These are phyloP conservation scores for Lophotriccus pileatus DNA, from an alignment of 2,797 vertebrate species.

Conservation along the genomic window DNA sequence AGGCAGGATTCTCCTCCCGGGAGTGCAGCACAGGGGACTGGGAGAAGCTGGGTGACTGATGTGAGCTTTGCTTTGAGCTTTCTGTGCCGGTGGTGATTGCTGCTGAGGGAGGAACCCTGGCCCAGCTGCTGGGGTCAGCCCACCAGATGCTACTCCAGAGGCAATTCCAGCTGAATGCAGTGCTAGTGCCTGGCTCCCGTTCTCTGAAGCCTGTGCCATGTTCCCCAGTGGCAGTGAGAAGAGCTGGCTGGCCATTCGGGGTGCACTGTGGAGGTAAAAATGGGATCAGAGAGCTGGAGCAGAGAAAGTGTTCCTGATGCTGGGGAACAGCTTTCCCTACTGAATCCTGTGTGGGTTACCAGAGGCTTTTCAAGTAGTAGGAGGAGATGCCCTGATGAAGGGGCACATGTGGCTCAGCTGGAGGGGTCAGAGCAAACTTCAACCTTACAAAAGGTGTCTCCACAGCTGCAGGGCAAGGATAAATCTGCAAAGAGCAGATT, in stretches of 20 bases:
- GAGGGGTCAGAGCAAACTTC: background rate
- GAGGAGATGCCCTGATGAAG: background rate
- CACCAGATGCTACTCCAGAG: background rate
- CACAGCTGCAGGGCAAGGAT: background rate
- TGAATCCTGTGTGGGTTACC: background rate
- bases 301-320: background rate
- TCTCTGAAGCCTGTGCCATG: background rate
- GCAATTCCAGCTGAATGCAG: background rate
- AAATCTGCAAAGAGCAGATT: background rate
- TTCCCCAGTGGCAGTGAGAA: fast-evolving
- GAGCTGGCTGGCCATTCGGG: background rate
- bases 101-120: background rate
- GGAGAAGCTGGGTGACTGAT: fast-evolving
- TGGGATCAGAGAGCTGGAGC: background rate
- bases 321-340: background rate
- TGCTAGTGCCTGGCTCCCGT: background rate
- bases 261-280: background rate
- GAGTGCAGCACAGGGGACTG: background rate
- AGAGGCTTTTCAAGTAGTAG: fast-evolving
- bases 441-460: background rate
- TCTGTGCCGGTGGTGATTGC: background rate
- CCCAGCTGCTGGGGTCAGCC: background rate
- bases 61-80: background rate
- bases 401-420: fast-evolving
- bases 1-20: fast-evolving